A percentile compares a stretch with the other conserved stretches of the same genome.
phyloP scores from a whole-genome alignment of 1,140 invertebrate genomes.

The Rhynchophorus ferrugineus region DNA sequence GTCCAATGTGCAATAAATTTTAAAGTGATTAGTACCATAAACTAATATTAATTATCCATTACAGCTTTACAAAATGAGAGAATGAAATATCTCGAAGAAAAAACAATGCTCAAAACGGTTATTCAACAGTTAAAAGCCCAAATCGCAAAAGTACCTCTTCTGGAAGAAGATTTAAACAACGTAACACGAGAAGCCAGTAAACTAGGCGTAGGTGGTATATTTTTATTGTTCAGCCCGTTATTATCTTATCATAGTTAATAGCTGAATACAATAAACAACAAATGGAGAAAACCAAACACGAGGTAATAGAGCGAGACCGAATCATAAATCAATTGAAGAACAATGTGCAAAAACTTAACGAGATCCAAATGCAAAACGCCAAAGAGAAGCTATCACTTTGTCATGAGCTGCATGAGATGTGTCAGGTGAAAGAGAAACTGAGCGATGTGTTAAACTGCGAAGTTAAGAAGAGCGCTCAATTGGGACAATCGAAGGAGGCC shows the following conservation, averaged over 20 bases:
- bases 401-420: conserved; percentile 33
- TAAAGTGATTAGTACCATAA: no score
- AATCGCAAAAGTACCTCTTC: conserved; percentile 26
- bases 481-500: conserved; percentile 28
- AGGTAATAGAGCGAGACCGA: conserved; percentile 29
- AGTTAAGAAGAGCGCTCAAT: conserved; percentile 27
- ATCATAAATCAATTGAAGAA: conserved; percentile 28
- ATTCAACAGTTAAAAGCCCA: conserved; percentile 32
- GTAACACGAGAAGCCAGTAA: conserved; percentile 32
- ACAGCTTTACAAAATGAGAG: conserved; percentile 32
- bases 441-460: conserved; percentile 28
- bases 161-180: conserved; percentile 30
- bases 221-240: background rate
- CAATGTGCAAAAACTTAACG: conserved; percentile 31
- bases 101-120: conserved; percentile 31
- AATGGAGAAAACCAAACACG: conserved; percentile 31
- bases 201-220: conserved; percentile 26
- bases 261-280: conserved; percentile 37
- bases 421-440: conserved; percentile 31
- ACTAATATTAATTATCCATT: conserved; percentile 2
- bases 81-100: conserved; percentile 33
- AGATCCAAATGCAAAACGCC: conserved; percentile 31
- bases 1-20: conserved; percentile 21
- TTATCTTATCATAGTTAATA: conserved; percentile 27
- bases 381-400: conserved; percentile 35